These are phyloP conservation scores for Drosophila lowei DNA, from an alignment of 1,140 invertebrate species.

Conservation along the genomic window DNA sequence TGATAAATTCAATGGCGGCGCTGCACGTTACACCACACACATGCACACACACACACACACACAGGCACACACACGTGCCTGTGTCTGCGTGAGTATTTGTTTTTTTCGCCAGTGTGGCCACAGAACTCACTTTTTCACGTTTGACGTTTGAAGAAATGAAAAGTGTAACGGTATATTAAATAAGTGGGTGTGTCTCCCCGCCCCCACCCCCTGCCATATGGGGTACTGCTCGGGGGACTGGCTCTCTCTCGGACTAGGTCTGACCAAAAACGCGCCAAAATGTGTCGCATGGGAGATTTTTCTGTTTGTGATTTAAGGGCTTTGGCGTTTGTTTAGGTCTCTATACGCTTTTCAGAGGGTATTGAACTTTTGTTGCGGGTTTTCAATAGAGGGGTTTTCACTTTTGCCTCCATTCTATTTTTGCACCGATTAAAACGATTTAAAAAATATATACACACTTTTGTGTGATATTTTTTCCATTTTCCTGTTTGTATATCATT, in stretches of 20 bases:
- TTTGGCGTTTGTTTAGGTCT: constrained; percentile 23
- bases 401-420: too few species aligned
- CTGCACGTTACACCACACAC: constrained; percentile 47
- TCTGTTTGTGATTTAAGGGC: constrained; percentile 69
- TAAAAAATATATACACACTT: too few species aligned
- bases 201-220: constrained; percentile 1
- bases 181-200: constrained; percentile 66
- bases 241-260: neutral
- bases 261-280: constrained; percentile 59
- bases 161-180: constrained; percentile 77
- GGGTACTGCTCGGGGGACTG: constrained; percentile 9
- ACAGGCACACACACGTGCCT: constrained; percentile 16
- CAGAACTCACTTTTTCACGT: constrained; percentile 69
- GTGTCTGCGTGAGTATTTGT: constrained; percentile 60
- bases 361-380: too few species aligned
- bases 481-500: too few species aligned
- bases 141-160: constrained; percentile 74
- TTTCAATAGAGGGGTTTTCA: too few species aligned
- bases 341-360: neutral
- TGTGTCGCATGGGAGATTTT: constrained; percentile 51
- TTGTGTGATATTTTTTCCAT: too few species aligned
- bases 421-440: too few species aligned
- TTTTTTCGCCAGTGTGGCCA: constrained; percentile 33
- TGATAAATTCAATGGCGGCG: constrained; percentile 81
- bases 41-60: constrained; percentile 29